Conservation (phyloP, 1,140 invertebrate species). For the Drosophila eugracilis region DNA sequence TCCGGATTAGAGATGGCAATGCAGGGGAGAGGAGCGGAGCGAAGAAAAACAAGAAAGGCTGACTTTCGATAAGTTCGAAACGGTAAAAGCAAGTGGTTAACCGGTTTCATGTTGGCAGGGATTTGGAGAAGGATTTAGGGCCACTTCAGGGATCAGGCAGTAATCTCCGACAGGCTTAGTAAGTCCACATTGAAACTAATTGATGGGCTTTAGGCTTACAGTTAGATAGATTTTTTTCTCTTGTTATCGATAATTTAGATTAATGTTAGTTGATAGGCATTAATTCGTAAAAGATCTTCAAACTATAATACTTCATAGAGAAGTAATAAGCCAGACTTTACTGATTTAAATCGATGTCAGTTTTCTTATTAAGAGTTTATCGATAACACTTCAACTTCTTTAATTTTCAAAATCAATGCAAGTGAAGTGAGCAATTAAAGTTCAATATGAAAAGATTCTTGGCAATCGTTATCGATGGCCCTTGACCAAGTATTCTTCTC, state of each 20-base stretch:
- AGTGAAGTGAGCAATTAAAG: slow-evolving; percentile 27
- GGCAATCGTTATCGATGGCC: slow-evolving; percentile 29
- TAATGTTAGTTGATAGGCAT: no score
- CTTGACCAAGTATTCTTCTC: slow-evolving; percentile 29
- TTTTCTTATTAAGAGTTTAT: not conserved
- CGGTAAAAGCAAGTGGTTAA: slow-evolving; percentile 42
- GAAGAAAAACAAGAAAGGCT: slow-evolving; percentile 1
- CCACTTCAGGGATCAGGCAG: slow-evolving; percentile 13
- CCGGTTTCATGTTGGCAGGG: slow-evolving; percentile 34
- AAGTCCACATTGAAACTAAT: slow-evolving; percentile 4
- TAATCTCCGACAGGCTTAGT: slow-evolving; percentile 10
- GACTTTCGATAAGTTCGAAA: slow-evolving; percentile 42
- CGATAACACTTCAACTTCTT: not conserved
- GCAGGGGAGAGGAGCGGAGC: not conserved
- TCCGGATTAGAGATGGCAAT: slow-evolving; percentile 25
- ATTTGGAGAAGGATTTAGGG: slow-evolving; percentile 18
- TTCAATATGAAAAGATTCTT: slow-evolving; percentile 15
- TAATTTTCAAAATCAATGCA: slow-evolving; percentile 13
- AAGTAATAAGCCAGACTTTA: no score
- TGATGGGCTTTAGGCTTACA: no score
- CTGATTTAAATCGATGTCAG: no score
- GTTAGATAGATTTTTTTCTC: not conserved
- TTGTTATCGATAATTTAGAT: not conserved
- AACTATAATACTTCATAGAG: no score
- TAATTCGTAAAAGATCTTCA: no score